Conservation (phyloP, 2,113 vertebrate genomes). For the Laticauda laticaudata region DNA sequence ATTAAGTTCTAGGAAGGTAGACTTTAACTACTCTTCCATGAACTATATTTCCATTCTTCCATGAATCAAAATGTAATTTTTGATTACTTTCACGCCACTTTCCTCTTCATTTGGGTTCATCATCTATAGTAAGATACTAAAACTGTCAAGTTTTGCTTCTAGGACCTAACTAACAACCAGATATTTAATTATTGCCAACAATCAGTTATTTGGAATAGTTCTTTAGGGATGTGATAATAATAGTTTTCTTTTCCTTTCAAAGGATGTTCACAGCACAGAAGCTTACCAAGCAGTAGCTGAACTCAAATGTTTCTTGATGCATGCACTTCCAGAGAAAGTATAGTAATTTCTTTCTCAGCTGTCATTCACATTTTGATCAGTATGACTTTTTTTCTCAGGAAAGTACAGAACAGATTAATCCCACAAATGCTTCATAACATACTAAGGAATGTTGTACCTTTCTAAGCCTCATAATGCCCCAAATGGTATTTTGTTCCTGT, state of each 20-base stretch:
- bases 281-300: not conserved
- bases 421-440: not conserved
- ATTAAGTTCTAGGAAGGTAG: not conserved
- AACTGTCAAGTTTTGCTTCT: not conserved
- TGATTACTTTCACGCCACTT: not conserved
- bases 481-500: not conserved
- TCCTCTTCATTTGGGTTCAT: too few relatives aligned
- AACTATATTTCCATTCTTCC: not conserved
- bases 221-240: slow-evolving; percentile 9
- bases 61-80: not conserved
- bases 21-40: not conserved
- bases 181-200: not conserved
- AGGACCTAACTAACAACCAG: not conserved
- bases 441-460: not conserved
- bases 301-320: not conserved
- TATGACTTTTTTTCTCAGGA: not conserved
- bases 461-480: not conserved
- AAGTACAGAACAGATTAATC: not conserved
- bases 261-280: not conserved
- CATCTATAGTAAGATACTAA: not conserved
- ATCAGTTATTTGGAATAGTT: not conserved
- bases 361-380: not conserved
- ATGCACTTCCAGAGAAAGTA: not conserved
- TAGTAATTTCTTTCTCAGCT: slow-evolving; percentile 5
- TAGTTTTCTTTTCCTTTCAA: slow-evolving; percentile 2